Base-by-base conservation (phyloP, 2,888 invertebrate genomes). In the Neocrepidodera transversa region DNA sequence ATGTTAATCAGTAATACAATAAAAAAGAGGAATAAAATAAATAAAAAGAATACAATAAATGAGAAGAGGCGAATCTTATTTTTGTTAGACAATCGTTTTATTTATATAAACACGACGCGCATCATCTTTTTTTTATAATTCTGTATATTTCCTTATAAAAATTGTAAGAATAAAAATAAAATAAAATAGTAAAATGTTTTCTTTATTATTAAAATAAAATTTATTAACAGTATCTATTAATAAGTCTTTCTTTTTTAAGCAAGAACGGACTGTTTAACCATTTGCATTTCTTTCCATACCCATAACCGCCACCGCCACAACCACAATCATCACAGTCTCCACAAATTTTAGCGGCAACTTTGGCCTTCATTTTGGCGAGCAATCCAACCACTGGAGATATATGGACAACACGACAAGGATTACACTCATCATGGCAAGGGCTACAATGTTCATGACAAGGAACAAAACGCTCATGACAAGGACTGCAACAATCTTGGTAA, bases 301-400 rank as follows among this genome's bases (percentile, higher is more conserved):
- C 26, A 7, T 26, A 20, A 2, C 38, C 6, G 3, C 51, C 35
- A 13, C 48, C 53, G n/a, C n/a, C n/a, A 16, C 51, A 45, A 13
- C 48, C 53, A 35, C 48, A 35, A 11, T 17, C 45, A 13, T 23
- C 35, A 0, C 16, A 6, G 16, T 60, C 49, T 3, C 17, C 28
- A 18, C 45, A 51, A n/a, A 51, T 20, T 55, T 45, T 45, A 10
- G 45, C 3, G 2, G 7, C 10, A 6, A 45, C 4, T 10, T 40
- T 60, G 26, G 55, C 55, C 30, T 60, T 60, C n/a, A 60, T 1
- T 40, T 51, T 56, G 35, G 23, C 47, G 1, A 60, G 20, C 13
- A 60, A 38, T 40, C 55, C 60, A 17, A 55, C 14, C 5, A 42
- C 42, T 8, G 58, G 58, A 7, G 58, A 52, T 3, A 45, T 42